Base-by-base conservation (phyloP, 1,140 invertebrate species). In the Zeugodacus cucurbitae region DNA sequence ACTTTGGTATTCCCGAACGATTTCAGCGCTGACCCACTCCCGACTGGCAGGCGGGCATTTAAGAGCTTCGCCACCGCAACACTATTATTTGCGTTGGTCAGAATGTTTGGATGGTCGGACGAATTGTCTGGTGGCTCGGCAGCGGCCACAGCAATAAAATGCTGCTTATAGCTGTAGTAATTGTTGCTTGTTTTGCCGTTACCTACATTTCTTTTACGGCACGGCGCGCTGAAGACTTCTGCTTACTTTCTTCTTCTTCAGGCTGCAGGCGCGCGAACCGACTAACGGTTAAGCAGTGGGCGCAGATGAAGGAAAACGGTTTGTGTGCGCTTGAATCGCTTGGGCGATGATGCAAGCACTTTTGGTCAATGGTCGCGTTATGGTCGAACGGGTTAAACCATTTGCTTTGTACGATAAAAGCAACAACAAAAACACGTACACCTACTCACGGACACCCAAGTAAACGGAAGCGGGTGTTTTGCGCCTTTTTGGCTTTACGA, bases 281-380 rank as follows among this genome's bases (percentile, higher is more conserved):
- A 62, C 58, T 26, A 26, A 22, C 2, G 58, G 58, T 62, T 26
- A 62, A 26, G 26, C n/a, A 62, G n/a, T 26, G 58, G 26, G 5
- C 14, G 58, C 58, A n/a, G 20, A 3, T 74, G 37, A 74, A 41
- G n/a, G 32, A 62, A 32, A 37, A 74, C 20, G 32, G 11, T 54
- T 26, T 11, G 34, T 44, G 70, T 29, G 37, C 34, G 37, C 70
- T 70, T 70, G 74, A 10, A 82, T 17, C 44, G 41, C 74, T 48
- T 82, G 74, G 74, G 22, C 74, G 74, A 82, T 82, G 74, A 82
- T 82, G 74, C 74, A 82, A 82, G 41, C 37, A 82, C 41, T 48
- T 44, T 82, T 82, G 74, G 74, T 82, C 74, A 82, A 82, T 82
- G 74, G 41, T 82, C 74, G 74, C 41, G 37, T 48, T 48, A 82